phyloP scores from a whole-genome alignment of 2,888 invertebrate genomes.

The Octonoba sinensis region DNA sequence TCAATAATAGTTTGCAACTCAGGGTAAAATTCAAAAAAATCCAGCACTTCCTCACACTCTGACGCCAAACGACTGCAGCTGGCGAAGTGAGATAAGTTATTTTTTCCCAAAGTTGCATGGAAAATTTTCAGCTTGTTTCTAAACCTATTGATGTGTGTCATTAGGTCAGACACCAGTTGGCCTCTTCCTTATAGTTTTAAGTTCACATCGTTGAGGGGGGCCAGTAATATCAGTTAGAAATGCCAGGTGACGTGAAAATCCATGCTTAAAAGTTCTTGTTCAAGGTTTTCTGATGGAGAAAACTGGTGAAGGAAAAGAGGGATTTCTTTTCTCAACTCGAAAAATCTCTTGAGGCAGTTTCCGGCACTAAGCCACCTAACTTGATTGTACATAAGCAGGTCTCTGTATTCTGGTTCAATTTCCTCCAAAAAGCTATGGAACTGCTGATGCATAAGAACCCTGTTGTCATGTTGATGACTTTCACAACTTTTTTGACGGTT shows the following conservation, averaged over 20 bases:
- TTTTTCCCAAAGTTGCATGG: conserved; percentile 1
- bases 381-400: conserved; percentile 10
- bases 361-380: conserved; percentile 22
- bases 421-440: conserved; percentile 11
- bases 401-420: conserved; percentile 12
- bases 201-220: conserved; percentile 12
- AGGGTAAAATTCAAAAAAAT: conserved; percentile 6
- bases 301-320: conserved; percentile 14
- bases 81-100: no score
- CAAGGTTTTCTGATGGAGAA: conserved; percentile 7
- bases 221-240: conserved; percentile 8
- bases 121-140: conserved; percentile 18
- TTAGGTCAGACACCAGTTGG: conserved; percentile 24
- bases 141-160: conserved; percentile 17
- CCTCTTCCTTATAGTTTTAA: conserved; percentile 16
- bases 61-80: no score
- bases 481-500: conserved; percentile 2
- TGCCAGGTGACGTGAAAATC: conserved; percentile 3
- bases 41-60: conserved; percentile 4
- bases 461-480: neutral
- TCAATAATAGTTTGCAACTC: neutral
- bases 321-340: conserved; percentile 12
- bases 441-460: conserved; percentile 14
- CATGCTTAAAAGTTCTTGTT: conserved; percentile 1
- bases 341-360: conserved; percentile 10